Base-by-base conservation (phyloP, 1,140 invertebrate species). In the Manduca sexta region DNA sequence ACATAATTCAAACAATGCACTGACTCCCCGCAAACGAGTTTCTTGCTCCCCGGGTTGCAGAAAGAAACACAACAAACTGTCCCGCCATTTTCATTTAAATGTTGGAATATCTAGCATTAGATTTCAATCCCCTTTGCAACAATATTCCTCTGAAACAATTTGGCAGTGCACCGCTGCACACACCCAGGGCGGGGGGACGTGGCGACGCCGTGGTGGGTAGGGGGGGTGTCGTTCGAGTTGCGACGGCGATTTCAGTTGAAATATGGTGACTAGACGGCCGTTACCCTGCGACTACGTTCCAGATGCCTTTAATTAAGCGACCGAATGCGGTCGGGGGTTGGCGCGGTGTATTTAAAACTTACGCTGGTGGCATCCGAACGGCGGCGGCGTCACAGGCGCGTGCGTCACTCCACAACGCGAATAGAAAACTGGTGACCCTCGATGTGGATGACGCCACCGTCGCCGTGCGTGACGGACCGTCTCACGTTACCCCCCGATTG, bases 381-480 rank as follows among this genome's bases (percentile, higher is more conserved):
- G 10, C 42, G 46, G 14, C 43, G 59, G 59, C 67, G 71, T 74
- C 73, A 73, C 57, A 49, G 64, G 60, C 71, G 61, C 69, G 73
- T 74, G 77, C 77, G 77, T 81, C 74, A 81, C 74, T 43, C 43
- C 47, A 31, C 49, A 73, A 73, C 75, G 60, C 74, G 73, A 77
- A 81, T 81, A 79, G 74, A 76, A 69, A 79, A 68, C 60, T 61
- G 56, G 64, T 74, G 75, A 77, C 71, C 69, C 71, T 76, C 73
- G 66, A 40, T 41, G 54, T 26, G 33, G 48, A 43, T 74, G 72
- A 77, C 72, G 76, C 68, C 72, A 66, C 45, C 55, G 45, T 33
- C 43, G 49, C 61, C 50, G 60, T 59, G 64, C 59, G 56, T 69
- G 73, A 74, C 71, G 65, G 61, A 46, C 57, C 52, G 52, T 57